Evolutionary conservation across 2,888 invertebrate genomes (phyloP), one percentile per base, ranked within the genome.

Genomic region (Teleiodes luculella): DNA sequence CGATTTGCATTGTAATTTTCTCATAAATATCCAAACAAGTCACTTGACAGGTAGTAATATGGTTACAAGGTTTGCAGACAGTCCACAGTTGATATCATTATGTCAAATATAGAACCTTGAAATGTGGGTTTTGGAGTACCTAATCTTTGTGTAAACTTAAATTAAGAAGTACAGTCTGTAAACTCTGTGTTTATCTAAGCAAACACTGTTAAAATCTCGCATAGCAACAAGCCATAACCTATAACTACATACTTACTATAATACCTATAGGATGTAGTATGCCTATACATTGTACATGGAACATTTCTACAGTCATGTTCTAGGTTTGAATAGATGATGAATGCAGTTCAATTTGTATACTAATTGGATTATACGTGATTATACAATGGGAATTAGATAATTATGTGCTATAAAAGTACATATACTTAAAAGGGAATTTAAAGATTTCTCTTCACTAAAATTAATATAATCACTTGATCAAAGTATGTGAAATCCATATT

Each of bases 201-300:
- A 60, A 52, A 66, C 61, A 63, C 64, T 66, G 67, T 70, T 63
- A 57, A 72, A 78, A 76, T 77, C 79, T 83, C 72, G 81, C 86
- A 80, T 86, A 82, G 86, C 81, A 86, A 86, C 86, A 83, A 78
- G 76, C 67, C 63, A 72, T 85, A 83, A 82, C 81, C 82, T 83
- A 81, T 77, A 79, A 74, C 67, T 65, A 68, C 77, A 74, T 80
- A 74, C 73, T 74, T 71, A 72, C 66, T 72, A 67, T 60, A 70
- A n/a, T 47, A 58, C 35, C 45, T 60, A 59, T 52, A 39, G 35
- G 20, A 28, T 28, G 28, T 50, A 53, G 39, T 35, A 35, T 18
- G 18, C 39, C 13, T 24, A 41, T 41, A 18, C 18, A 18, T 24
- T 52, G 52, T 28, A 52, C 52, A 47, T 52, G 49, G 16, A 48